These are phyloP conservation scores for rat (Rattus norvegicus) DNA, from an alignment of 2,113 vertebrate species.

Conservation along the genomic window GRCr8 NC_086019.1:181421001-181421500, in stretches of 20 bases:
- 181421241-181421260: conserved; percentile 44
- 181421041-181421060: background rate
- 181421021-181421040: background rate
- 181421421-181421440: conserved; percentile 70
- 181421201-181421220: background rate
- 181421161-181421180: background rate
- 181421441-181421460: conserved; percentile 78
- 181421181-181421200: background rate
- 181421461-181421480: background rate
- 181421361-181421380: conserved; percentile 25
- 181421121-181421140: no score
- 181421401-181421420: conserved; percentile 76
- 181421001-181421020: background rate
- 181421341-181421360: conserved; percentile 68
- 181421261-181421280: conserved; percentile 14
- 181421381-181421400: conserved; percentile 43
- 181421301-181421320: conserved; percentile 53
- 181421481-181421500: conserved; percentile 59
- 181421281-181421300: conserved; percentile 66
- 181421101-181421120: background rate
- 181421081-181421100: background rate
- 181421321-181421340: conserved; percentile 73
- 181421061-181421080: background rate
- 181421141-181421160: background rate
- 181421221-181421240: background rate